These are phyloP conservation scores for Brachionus paranguensis DNA, from an alignment of 1,140 invertebrate genomes.

Conservation along the genomic window DNA sequence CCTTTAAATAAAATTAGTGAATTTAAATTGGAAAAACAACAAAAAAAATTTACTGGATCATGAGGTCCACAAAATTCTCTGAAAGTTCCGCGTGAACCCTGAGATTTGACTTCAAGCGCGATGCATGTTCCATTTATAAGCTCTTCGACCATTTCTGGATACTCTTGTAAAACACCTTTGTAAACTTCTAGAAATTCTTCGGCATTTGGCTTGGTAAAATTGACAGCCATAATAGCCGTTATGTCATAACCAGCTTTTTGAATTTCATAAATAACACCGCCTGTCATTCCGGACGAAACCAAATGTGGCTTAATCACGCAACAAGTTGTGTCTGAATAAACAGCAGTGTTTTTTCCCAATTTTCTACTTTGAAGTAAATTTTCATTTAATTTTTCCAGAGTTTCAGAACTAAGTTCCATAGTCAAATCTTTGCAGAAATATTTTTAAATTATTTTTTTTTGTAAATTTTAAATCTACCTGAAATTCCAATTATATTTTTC, in stretches of 20 bases:
- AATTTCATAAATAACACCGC: constrained; percentile 69
- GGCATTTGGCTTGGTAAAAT: constrained; percentile 66
- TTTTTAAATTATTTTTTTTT: neutral
- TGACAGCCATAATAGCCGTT: constrained; percentile 66
- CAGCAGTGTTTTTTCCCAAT: constrained; percentile 58
- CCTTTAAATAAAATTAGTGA: constrained; percentile 58
- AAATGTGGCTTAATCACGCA: constrained; percentile 88
- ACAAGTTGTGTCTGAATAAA: constrained; percentile 66
- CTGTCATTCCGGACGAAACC: constrained; percentile 64
- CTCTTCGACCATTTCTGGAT: constrained; percentile 73
- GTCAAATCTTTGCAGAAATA: neutral
- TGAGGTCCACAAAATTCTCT: constrained; percentile 75
- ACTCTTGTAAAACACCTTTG: constrained; percentile 77
- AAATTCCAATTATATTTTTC: constrained; percentile 41
- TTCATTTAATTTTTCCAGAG: neutral
- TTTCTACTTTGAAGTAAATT: constrained; percentile 58
- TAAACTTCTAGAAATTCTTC: constrained; percentile 89
- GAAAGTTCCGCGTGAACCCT: constrained; percentile 66
- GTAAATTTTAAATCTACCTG: neutral
- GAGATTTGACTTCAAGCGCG: constrained; percentile 71
- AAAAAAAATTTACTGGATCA: constrained; percentile 67
- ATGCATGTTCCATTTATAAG: constrained; percentile 74
- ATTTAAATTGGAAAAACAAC: neutral
- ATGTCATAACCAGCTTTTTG: constrained; percentile 69
- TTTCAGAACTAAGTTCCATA: neutral